Base-by-base conservation (phyloP, 2,888 invertebrate genomes). In the Harpagoxenus sublaevis region DNA sequence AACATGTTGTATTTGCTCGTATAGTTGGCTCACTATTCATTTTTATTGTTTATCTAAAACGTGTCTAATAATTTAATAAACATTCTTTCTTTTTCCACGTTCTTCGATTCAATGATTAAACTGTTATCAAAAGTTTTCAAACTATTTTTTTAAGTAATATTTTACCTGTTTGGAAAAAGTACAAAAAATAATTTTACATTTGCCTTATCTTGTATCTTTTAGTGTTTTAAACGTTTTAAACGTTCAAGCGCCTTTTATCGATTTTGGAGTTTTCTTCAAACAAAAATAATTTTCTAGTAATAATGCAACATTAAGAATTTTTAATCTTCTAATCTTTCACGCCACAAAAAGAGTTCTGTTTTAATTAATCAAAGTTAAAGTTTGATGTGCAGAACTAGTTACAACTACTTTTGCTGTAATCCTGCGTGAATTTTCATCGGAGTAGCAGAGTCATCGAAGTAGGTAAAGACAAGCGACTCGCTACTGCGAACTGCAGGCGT, bases 391-490 rank as follows among this genome's bases (percentile, higher is more conserved):
- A 12, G 23, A 62, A 62, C 6, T 2, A 15, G 15, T 63, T 48
- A 2, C 9, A 15, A n/a, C 23, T 57, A 60, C 73, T 74, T 74
- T 74, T 45, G 75, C 48, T 42, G 9, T 23, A 15, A 63, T 15
- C 15, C 12, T 5, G 15, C 23, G 6, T 48, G 2, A n/a, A 62
- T 75, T 12, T 18, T 28, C 9, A n/a, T 2, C 23, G 28, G 10
- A 35, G 8, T n/a, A 51, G n/a, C 10, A 12, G 42, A 39, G 8
- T 23, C 23, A 8, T 35, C 15, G 39, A 71, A 55, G 71, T 39
- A 55, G 39, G 39, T 71, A 23, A 53, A 53, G 23, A 23, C 12
- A 35, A 53, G 39, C 9, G n/a, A n/a, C 39, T 55, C 23, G 23
- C 23, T 71, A 39, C 15, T n/a, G 23, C 39, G 8, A 8, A 55